Evolutionary conservation across 2,797 vertebrate species (phyloP).

Genomic region (Tadarida brasiliensis): DNA sequence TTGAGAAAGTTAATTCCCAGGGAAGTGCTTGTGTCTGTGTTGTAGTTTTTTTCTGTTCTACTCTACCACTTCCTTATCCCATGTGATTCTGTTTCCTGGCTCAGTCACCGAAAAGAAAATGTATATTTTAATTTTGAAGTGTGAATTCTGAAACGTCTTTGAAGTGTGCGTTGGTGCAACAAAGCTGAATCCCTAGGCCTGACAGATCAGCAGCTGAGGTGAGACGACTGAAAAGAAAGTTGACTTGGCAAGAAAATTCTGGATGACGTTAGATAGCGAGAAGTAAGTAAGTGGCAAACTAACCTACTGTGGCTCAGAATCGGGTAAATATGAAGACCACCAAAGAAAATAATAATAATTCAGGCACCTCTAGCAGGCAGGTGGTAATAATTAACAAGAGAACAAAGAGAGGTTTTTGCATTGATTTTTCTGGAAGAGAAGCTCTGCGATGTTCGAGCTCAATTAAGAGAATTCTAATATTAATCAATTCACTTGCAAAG

Average conservation of each 20-base stretch:
- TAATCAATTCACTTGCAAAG: constrained; percentile 57
- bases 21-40: constrained; percentile 76
- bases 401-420: constrained; percentile 34
- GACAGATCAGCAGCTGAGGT: constrained; percentile 70
- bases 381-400: constrained; percentile 30
- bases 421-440: constrained; percentile 66
- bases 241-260: constrained; percentile 72
- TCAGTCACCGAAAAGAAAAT: constrained; percentile 79
- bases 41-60: constrained; percentile 77
- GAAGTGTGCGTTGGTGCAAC: constrained; percentile 69
- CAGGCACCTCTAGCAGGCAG: neutral
- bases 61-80: constrained; percentile 79
- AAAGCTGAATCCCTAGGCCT: constrained; percentile 77
- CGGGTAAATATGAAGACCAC: constrained; percentile 55
- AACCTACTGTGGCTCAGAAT: constrained; percentile 3
- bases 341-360: constrained; percentile 48
- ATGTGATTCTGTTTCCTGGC: constrained; percentile 72
- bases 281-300: constrained; percentile 13
- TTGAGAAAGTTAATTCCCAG: constrained; percentile 81
- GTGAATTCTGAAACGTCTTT: constrained; percentile 77
- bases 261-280: neutral
- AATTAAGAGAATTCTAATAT: constrained; percentile 63
- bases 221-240: constrained; percentile 69
- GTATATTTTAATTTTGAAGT: constrained; percentile 85
- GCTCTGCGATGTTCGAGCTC: constrained; percentile 38